A percentile compares a stretch with the other conserved stretches of the same genome.
Evolutionary conservation across 2,888 invertebrate genomes (phyloP).

Genomic region (Nesidiocoris tenuis): DNA sequence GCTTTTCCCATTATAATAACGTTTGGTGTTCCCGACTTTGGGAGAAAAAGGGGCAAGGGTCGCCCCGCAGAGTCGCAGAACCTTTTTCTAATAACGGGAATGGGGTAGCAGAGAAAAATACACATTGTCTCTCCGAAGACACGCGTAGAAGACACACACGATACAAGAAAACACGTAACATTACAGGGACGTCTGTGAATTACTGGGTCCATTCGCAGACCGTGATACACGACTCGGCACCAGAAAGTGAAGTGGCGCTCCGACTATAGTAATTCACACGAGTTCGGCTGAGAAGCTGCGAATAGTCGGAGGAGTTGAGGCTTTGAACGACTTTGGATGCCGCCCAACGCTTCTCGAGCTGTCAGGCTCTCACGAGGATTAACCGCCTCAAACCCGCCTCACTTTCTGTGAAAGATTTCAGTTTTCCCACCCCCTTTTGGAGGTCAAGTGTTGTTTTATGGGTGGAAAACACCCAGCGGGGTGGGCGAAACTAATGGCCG

Average conservation of each 20-base stretch:
- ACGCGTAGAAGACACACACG: neutral
- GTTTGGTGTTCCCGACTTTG: neutral
- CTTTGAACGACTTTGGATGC: conserved; percentile 33
- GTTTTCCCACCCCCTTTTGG: neutral
- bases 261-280: conserved; percentile 4
- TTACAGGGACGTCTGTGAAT: conserved; percentile 4
- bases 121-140: neutral
- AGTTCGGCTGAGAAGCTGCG: conserved; percentile 3
- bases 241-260: conserved; percentile 17
- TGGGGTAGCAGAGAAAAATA: neutral
- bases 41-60: neutral
- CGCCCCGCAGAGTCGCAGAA: neutral
- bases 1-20: neutral
- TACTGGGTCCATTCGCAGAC: conserved; percentile 21
- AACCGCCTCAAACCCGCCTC: conserved; percentile 9
- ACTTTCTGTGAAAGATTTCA: neutral
- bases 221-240: conserved; percentile 9
- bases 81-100: neutral
- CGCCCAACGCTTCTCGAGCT: conserved; percentile 28
- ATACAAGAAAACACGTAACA: neutral
- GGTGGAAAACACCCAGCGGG: no score
- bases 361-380: conserved; percentile 19
- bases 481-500: neutral
- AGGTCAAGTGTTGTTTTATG: neutral
- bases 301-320: neutral